Conservation (phyloP, 2,888 invertebrate genomes). For the Celastrina argiolus region DNA sequence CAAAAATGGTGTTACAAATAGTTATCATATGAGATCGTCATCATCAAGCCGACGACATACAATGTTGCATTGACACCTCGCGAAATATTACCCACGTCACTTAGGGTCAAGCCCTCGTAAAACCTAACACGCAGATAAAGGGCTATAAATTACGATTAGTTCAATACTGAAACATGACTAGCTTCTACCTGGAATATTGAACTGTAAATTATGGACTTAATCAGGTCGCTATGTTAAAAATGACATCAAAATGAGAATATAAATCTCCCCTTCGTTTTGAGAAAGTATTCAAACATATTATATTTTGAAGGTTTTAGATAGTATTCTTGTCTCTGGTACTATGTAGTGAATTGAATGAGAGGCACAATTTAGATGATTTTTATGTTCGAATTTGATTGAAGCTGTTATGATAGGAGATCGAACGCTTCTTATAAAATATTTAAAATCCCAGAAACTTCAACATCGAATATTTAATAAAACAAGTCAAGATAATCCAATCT, state of each 20-base stretch:
- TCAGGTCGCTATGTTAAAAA: neutral
- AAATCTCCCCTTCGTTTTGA: no score
- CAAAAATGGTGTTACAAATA: no score
- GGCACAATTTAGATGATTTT: no score
- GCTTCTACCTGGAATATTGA: neutral
- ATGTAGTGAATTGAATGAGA: no score
- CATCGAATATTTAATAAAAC: no score
- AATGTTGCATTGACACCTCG: constrained; percentile 62
- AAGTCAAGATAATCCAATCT: neutral
- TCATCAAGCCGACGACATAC: constrained; percentile 41
- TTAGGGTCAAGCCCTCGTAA: constrained; percentile 17
- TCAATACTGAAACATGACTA: constrained; percentile 27
- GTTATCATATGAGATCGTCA: no score
- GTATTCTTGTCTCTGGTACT: no score
- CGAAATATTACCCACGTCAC: constrained; percentile 45
- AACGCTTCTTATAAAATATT: no score
- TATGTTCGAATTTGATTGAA: no score
- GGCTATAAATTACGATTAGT: constrained; percentile 71
- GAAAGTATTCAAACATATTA: constrained; percentile 38
- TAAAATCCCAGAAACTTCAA: no score
- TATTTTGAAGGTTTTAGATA: no score
- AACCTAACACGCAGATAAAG: constrained; percentile 53
- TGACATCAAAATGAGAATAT: neutral
- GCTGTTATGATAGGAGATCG: no score
- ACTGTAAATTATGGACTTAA: constrained; percentile 3